Conservation (phyloP, 2,113 vertebrate species). For the Silurus glanis region DNA sequence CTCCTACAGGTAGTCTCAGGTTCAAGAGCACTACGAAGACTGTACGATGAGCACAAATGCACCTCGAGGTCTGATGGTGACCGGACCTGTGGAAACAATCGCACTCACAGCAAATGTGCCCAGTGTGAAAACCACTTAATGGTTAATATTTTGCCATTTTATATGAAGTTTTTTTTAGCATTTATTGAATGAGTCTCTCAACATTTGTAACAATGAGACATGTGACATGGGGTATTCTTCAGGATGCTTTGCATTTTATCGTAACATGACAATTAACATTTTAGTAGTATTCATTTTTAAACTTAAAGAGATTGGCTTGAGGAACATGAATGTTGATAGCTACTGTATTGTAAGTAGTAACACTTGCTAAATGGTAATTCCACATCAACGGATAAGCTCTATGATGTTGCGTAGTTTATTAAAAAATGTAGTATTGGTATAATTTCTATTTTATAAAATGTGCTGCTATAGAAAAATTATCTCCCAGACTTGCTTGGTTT, state of each 20-base stretch:
- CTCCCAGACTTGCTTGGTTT: too few relatives aligned
- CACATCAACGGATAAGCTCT: background rate
- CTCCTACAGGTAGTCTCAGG: too few relatives aligned
- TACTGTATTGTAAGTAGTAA: background rate
- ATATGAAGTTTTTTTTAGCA: background rate
- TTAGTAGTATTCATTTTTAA: background rate
- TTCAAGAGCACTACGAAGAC: too few relatives aligned
- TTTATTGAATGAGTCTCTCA: background rate
- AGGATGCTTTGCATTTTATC: background rate
- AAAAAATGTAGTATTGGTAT: background rate
- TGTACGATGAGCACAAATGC: too few relatives aligned
- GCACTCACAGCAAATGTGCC: too few relatives aligned
- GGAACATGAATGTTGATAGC: background rate
- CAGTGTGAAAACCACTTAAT: background rate
- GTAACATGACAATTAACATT: background rate
- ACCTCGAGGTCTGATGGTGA: too few relatives aligned
- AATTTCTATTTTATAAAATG: background rate
- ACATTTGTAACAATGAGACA: background rate
- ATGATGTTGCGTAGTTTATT: background rate
- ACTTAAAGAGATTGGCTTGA: background rate
- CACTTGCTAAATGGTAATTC: background rate
- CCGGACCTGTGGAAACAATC: too few relatives aligned
- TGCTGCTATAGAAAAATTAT: background rate
- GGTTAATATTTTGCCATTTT: background rate
- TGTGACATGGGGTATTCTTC: background rate